Evolutionary conservation across 2,888 invertebrate species (phyloP).

Genomic region (Neria commutata): DNA sequence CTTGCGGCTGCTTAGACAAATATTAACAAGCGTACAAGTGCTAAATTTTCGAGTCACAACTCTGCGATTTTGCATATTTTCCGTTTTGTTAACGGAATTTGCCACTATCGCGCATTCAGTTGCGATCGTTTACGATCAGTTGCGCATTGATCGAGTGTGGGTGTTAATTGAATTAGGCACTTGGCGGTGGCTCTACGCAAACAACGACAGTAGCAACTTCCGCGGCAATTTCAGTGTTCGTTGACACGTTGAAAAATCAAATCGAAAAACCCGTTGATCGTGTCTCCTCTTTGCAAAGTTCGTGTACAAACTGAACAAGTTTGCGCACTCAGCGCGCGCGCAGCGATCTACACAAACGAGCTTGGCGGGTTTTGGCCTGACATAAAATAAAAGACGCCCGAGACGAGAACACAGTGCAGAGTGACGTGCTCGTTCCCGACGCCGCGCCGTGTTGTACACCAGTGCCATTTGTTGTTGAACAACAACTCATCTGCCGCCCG

Average conservation of each 20-base stretch:
- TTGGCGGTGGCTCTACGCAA: slow-evolving; percentile 24
- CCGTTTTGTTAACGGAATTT: no score
- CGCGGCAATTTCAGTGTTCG: slow-evolving; percentile 3
- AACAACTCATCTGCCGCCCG: no score
- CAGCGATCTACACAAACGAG: slow-evolving; percentile 4
- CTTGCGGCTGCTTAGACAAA: not conserved
- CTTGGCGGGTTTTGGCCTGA: slow-evolving; percentile 3
- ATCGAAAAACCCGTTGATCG: slow-evolving; percentile 37
- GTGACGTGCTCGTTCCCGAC: no score
- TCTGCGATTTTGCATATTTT: no score
- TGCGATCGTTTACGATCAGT: not conserved
- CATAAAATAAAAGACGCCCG: not conserved
- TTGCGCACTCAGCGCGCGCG: slow-evolving; percentile 15
- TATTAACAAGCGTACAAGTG: not conserved
- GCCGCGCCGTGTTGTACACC: no score
- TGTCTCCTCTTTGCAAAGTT: slow-evolving; percentile 47
- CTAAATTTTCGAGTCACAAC: slow-evolving; percentile 1
- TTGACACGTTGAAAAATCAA: not conserved
- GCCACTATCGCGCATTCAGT: no score
- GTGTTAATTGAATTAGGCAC: slow-evolving; percentile 56
- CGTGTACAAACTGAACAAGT: slow-evolving; percentile 50
- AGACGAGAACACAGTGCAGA: not conserved
- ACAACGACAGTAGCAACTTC: slow-evolving; percentile 24
- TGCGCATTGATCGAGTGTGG: slow-evolving; percentile 36
- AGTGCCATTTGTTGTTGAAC: no score